phyloP scores from a whole-genome alignment of 2,888 invertebrate genomes.

The Caenorhabditis sp. region DNA sequence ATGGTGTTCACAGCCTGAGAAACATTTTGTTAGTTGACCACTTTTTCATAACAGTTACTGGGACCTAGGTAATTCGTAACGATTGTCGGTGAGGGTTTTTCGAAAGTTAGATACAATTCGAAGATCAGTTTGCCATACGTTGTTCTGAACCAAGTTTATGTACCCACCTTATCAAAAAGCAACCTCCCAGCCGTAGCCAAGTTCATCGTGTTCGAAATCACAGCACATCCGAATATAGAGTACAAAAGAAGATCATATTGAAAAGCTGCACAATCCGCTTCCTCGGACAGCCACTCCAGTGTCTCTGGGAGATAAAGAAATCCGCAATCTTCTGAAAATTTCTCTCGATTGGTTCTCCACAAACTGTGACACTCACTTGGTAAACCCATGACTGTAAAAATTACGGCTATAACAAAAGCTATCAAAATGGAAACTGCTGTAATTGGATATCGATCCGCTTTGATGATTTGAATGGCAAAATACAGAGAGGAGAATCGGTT shows the following conservation, averaged over 20 bases:
- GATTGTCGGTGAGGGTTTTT: no score
- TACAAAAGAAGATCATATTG: conserved; percentile 43
- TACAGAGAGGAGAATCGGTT: conserved; percentile 51
- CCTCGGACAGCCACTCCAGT: conserved; percentile 53
- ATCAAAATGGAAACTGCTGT: conserved; percentile 23
- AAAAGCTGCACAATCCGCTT: conserved; percentile 31
- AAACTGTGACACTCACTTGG: conserved; percentile 19
- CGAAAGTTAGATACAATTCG: no score
- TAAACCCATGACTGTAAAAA: conserved; percentile 49
- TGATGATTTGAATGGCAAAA: conserved; percentile 42
- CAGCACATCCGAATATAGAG: conserved; percentile 50
- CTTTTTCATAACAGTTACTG: no score
- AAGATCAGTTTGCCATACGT: background rate
- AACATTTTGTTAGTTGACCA: no score
- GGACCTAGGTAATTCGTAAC: no score
- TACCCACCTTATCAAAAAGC: conserved; percentile 42
- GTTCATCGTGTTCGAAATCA: conserved; percentile 49
- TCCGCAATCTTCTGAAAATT: conserved; percentile 48
- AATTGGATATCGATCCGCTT: conserved; percentile 28
- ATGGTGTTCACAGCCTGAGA: no score
- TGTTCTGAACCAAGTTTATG: no score
- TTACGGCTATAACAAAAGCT: conserved; percentile 14
- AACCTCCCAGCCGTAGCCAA: conserved; percentile 44
- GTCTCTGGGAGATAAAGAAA: conserved; percentile 43
- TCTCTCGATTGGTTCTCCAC: no score